Percentiles rank a stretch among this genome's conserved stretches.
These are phyloP conservation scores for Gonocerus acuteangulatus DNA, from an alignment of 2,888 invertebrate genomes.

Conservation along the genomic window DNA sequence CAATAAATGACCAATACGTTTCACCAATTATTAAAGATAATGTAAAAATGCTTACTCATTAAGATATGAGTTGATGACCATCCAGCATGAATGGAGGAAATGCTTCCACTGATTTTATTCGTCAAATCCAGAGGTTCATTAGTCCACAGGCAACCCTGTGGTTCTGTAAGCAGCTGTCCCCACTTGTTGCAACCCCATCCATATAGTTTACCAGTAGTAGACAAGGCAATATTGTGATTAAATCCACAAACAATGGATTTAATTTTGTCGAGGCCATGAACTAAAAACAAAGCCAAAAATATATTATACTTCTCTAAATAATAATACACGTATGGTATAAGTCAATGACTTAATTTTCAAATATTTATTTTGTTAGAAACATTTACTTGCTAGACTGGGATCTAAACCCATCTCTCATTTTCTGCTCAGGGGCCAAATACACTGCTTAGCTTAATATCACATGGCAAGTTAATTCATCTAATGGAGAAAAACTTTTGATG, in stretches of 20 bases:
- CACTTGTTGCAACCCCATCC: conserved; percentile 79
- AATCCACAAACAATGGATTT: conserved; percentile 68
- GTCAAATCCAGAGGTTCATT: conserved; percentile 17
- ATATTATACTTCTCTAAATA: neutral
- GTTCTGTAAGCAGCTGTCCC: conserved; percentile 62
- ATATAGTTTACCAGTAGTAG: conserved; percentile 53
- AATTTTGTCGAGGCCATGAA: conserved; percentile 52
- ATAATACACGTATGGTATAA: neutral
- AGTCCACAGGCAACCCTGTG: conserved; percentile 39
- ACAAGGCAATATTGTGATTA: conserved; percentile 62
- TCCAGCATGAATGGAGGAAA: conserved; percentile 1
- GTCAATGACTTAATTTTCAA: neutral
- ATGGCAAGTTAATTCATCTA: no score
- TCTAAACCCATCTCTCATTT: no score
- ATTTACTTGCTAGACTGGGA: no score
- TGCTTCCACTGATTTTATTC: neutral
- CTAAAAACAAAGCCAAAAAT: conserved; percentile 39
- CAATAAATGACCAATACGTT: no score
- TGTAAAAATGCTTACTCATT: conserved; percentile 10
- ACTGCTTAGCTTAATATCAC: no score
- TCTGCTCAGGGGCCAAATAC: no score
- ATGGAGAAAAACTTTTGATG: no score
- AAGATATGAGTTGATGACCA: conserved; percentile 11
- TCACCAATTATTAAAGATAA: no score
- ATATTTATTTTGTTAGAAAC: no score